Conservation (phyloP, 1,140 invertebrate genomes). For the Wasmannia auropunctata region DNA sequence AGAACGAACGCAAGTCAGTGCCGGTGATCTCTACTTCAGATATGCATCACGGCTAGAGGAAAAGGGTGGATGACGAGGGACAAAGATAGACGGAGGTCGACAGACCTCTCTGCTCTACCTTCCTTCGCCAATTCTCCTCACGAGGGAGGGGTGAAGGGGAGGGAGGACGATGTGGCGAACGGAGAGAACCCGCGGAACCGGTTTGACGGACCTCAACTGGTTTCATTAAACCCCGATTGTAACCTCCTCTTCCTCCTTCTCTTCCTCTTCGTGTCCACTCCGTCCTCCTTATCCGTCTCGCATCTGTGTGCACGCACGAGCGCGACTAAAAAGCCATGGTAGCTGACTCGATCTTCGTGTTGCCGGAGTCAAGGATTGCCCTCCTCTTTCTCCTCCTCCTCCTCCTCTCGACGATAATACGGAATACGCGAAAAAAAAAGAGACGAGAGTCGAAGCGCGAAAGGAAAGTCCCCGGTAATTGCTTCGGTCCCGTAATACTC, state of each 20-base stretch:
- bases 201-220: constrained; percentile 80
- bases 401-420: constrained; percentile 30
- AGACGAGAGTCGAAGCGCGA: constrained; percentile 42
- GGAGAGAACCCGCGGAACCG: constrained; percentile 78
- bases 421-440: constrained; percentile 22
- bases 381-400: constrained; percentile 11
- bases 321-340: constrained; percentile 60
- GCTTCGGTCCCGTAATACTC: constrained; percentile 52
- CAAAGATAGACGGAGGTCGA: constrained; percentile 53
- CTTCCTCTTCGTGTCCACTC: constrained; percentile 10
- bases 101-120: constrained; percentile 63
- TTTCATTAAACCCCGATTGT: constrained; percentile 83
- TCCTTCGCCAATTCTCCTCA: constrained; percentile 34
- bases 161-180: constrained; percentile 58
- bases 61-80: constrained; percentile 24
- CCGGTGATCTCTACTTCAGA: constrained; percentile 72
- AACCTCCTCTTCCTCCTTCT: constrained; percentile 69
- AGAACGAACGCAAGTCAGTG: constrained; percentile 68
- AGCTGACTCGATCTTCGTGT: constrained; percentile 59
- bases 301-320: constrained; percentile 66
- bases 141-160: constrained; percentile 20
- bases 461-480: constrained; percentile 51
- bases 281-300: constrained; percentile 59
- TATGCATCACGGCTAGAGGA: constrained; percentile 63
- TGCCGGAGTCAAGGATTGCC: constrained; percentile 53